phyloP scores from a whole-genome alignment of 2,888 invertebrate genomes.

The Seira musarum region DNA sequence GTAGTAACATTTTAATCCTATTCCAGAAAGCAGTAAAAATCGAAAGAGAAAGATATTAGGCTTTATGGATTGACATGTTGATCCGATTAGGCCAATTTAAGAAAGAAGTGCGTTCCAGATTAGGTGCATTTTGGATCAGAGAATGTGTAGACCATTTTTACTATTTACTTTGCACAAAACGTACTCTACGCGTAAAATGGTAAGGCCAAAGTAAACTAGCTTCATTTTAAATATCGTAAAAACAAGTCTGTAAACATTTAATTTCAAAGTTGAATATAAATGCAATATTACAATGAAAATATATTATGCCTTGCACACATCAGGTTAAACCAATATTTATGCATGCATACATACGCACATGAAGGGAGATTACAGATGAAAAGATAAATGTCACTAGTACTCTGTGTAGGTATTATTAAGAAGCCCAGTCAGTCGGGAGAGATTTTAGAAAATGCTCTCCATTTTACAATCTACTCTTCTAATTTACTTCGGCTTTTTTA shows the following conservation, averaged over 20 bases:
- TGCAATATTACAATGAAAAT: not conserved
- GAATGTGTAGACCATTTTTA: too few relatives aligned
- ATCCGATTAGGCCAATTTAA: conserved; percentile 70
- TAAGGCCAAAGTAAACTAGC: too few relatives aligned
- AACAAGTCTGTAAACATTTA: too few relatives aligned
- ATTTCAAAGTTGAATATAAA: not conserved
- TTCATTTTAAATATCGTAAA: too few relatives aligned
- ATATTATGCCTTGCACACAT: too few relatives aligned
- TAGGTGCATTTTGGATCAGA: too few relatives aligned
- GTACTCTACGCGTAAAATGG: too few relatives aligned
- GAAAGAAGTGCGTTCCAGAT: conserved; percentile 57
- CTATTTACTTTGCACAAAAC: too few relatives aligned
- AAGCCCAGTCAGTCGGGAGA: not conserved
- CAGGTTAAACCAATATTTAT: too few relatives aligned
- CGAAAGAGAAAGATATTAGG: conserved; percentile 60
- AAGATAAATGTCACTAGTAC: conserved; percentile 36
- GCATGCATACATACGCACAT: too few relatives aligned
- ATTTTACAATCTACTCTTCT: conserved; percentile 3
- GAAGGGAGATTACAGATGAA: not conserved
- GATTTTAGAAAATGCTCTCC: not conserved
- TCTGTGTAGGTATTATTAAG: not conserved
- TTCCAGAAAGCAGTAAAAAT: conserved; percentile 59
- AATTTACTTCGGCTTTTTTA: conserved; percentile 45
- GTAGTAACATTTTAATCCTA: conserved; percentile 68
- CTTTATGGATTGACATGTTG: conserved; percentile 65